Base-by-base conservation (phyloP, 1,140 invertebrate genomes). In the Neodiprion pinetum region DNA sequence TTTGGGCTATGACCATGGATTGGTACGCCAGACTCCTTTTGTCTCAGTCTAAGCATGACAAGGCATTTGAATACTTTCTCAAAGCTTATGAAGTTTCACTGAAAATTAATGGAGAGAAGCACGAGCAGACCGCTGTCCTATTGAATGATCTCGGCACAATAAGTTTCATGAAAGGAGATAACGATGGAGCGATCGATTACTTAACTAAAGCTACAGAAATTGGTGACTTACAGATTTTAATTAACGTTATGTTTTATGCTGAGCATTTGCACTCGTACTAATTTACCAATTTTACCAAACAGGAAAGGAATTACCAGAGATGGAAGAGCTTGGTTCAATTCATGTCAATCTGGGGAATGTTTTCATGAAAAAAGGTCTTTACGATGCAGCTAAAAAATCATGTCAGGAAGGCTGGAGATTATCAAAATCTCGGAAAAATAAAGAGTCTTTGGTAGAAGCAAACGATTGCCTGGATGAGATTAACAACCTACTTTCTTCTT, bases 121-220 rank as follows among this genome's bases (percentile, higher is more conserved):
- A 92, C 80, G 92, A 94, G 79, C 94, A 97, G 83, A 92, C 91
- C 75, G 91, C 96, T 21, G 87, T 96, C 28, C 89, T 97, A 61
- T 85, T 97, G 9, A 98, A 97, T 90, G 95, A 98, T 85, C 90
- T 98, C 73, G 96, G 94, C 53, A 94, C 93, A 67, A 90, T 95
- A 11, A 92, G 91, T 76, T 92, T 91, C 87, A 79, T 91, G 80
- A 89, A 88, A 88, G 88, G 93, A 75, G 91, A 95, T 75, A 88
- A 92, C 76, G 90, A 93, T 67, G 89, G 91, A 76, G 95, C 96
- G 48, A 91, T 95, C 78, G 80, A 89, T 48, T 94, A 93, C 83
- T 90, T 98, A 66, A 89, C 91, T 77, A 87, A 93, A 86, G 96
- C 96, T 7, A 90, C 94, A 71, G 85, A 91, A 78, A 85, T 94